Conservation (phyloP, 2,113 vertebrate genomes). For the Nothocercus julius region DNA sequence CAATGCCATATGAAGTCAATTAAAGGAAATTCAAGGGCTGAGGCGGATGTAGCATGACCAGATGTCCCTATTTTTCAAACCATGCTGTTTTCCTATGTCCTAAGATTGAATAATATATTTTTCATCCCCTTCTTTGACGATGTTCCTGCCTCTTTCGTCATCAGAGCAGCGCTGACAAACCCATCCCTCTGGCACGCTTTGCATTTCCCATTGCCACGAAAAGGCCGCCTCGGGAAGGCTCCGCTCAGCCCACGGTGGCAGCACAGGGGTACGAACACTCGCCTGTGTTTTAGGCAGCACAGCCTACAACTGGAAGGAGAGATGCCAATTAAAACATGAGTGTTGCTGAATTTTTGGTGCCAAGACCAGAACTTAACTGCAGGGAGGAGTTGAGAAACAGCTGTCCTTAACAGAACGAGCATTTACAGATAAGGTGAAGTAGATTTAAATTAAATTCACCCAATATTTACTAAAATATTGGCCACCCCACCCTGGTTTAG, state of each 20-base stretch:
- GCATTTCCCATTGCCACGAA: neutral
- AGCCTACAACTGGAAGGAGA: neutral
- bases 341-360: slow-evolving; percentile 7
- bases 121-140: slow-evolving; percentile 55
- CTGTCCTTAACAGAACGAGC: neutral
- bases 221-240: neutral
- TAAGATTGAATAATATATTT: slow-evolving; percentile 66
- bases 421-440: slow-evolving; percentile 28
- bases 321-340: slow-evolving; percentile 18
- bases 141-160: slow-evolving; percentile 19
- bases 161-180: slow-evolving; percentile 29
- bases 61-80: slow-evolving; percentile 70
- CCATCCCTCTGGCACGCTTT: neutral
- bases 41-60: slow-evolving; percentile 62
- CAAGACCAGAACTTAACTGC: slow-evolving; percentile 9
- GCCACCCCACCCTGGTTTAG: neutral
- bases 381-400: slow-evolving; percentile 19
- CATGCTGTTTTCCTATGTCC: slow-evolving; percentile 36
- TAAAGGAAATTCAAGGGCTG: slow-evolving; percentile 64
- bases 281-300: neutral
- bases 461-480: slow-evolving; percentile 29
- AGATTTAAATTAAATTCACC: slow-evolving; percentile 21
- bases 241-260: neutral
- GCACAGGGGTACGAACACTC: neutral
- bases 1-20: slow-evolving; percentile 66